A percentile compares a stretch with the other conserved stretches of the same genome.
Evolutionary conservation across 2,113 vertebrate genomes (phyloP).

Genomic region (Puntigrus tetrazona): DNA sequence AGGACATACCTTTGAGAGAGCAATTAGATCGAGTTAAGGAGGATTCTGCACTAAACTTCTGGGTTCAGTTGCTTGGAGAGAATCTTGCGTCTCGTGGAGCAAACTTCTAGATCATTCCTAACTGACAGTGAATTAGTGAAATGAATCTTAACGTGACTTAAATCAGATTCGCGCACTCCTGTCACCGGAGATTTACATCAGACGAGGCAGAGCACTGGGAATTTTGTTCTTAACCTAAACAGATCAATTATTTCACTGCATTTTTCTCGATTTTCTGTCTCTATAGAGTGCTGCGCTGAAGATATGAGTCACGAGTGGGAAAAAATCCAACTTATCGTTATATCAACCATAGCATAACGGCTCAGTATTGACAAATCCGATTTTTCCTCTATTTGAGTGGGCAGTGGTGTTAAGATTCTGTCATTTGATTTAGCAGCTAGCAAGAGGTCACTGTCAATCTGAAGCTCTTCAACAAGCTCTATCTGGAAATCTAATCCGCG

Average conservation of each 20-base stretch:
- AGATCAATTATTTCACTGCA: constrained; percentile 17
- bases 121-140: constrained; percentile 17
- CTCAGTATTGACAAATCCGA: constrained; percentile 50
- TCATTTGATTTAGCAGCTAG: constrained; percentile 52
- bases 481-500: constrained; percentile 57
- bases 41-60: constrained; percentile 35
- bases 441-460: constrained; percentile 59
- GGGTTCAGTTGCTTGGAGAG: constrained; percentile 43
- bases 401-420: constrained; percentile 54
- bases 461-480: constrained; percentile 52
- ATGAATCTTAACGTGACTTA: constrained; percentile 18
- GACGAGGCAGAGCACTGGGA: background rate
- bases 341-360: constrained; percentile 35
- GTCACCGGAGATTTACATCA: constrained; percentile 15
- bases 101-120: constrained; percentile 35
- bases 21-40: constrained; percentile 50
- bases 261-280: constrained; percentile 19
- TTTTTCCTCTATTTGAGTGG: constrained; percentile 39
- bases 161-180: background rate
- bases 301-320: background rate
- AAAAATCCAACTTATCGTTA: constrained; percentile 39
- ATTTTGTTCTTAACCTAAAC: constrained; percentile 18
- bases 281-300: constrained; percentile 26
- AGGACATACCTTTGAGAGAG: constrained; percentile 42
- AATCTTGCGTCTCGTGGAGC: constrained; percentile 5